phyloP scores from a whole-genome alignment of 2,113 vertebrate genomes.

The Brachirus orientalis region DNA sequence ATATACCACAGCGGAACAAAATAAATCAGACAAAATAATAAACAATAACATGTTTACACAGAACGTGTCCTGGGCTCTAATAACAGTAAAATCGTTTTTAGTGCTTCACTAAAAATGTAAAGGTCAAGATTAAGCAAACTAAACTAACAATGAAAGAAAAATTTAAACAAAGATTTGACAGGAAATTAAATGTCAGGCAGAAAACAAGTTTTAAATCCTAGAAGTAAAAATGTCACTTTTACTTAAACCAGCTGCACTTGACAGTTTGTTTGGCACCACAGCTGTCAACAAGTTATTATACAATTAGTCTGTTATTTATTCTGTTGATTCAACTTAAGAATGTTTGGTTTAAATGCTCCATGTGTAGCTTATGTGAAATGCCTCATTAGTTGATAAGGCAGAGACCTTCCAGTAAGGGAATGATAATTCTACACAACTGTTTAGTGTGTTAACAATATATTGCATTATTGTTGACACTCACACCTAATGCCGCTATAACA shows the following conservation, averaged over 20 bases:
- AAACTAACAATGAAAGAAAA: neutral
- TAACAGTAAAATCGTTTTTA: neutral
- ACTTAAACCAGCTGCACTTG: constrained; percentile 17
- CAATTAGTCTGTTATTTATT: neutral
- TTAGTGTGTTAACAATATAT: neutral
- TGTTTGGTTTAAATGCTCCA: constrained; percentile 1
- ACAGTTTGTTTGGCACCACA: neutral
- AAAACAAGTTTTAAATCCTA: constrained; percentile 16
- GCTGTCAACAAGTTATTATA: neutral
- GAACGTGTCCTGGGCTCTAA: neutral
- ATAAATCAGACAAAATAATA: too few species aligned
- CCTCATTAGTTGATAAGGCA: too few species aligned
- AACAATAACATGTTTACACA: too few species aligned
- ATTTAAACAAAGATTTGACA: neutral
- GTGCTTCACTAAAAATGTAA: too few species aligned
- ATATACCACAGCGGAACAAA: too few species aligned
- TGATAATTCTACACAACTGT: neutral
- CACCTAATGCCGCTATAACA: too few species aligned
- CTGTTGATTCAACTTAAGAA: constrained; percentile 7
- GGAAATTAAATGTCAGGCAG: too few species aligned
- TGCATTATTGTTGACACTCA: neutral
- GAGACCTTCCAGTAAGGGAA: neutral
- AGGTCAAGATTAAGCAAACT: neutral
- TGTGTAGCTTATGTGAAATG: neutral
- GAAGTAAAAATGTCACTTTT: constrained; percentile 9